Base-by-base conservation (phyloP, 1,140 invertebrate species). In the Megalonaias nervosa region DNA sequence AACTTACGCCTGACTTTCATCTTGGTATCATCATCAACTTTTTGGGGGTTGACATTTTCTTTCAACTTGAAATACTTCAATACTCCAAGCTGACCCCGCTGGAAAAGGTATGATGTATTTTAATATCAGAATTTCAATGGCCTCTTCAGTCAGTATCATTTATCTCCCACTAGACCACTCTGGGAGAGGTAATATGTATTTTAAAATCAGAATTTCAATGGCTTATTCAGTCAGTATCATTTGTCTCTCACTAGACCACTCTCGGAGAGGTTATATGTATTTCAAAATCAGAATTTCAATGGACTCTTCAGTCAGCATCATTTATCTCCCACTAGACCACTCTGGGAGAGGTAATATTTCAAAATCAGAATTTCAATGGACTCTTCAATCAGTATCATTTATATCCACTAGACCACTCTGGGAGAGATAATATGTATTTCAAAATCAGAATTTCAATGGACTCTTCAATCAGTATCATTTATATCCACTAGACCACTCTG, bases 11-110 rank as follows among this genome's bases (percentile, higher is more conserved):
- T 92, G 9, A 92, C 92, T 86, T 95, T 94, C 78, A 93, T 93
- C 79, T 94, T 94, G 75, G 94, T 92, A 71, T 94, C 93, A 3
- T 95, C 94, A 80, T 95, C 94, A 3, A 96, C 93, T 68, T 93
- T 94, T 56, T 94, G 92, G 0, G 94, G 94, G 79, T 93, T 92
- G 21, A 92, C 92, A 83, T 84, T 87, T 76, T 90, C 89, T 21
- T 84, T 69, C n/a, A 91, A 73, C 73, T 86, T 87, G 77, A 91
- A 89, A 66, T 84, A 74, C 68, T 87, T 87, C n/a, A 91, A 77
- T 71, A 92, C 89, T 14, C 87, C 91, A 58, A 80, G 58, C 78
- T 87, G 86, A 12, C 83, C 81, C 69, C 85, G 84, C 86, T 87
- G 79, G 48, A 85, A 81, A 60, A 74, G n/a, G 11, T 61, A 74